Evolutionary conservation across 2,888 invertebrate genomes (phyloP).

Genomic region (Rotaria sp.): DNA sequence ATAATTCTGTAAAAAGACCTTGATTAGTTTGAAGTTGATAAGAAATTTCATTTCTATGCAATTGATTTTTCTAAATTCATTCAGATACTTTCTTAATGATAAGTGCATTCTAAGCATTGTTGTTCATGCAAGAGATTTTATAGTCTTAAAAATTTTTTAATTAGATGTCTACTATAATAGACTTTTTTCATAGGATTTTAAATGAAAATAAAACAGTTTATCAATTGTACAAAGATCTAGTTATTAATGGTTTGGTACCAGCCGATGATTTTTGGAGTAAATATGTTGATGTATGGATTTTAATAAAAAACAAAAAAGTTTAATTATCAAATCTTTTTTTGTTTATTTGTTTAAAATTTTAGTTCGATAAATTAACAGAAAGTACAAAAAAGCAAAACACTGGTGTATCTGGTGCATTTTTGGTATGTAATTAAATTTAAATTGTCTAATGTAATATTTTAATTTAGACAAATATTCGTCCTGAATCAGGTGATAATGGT

Average conservation of each 20-base stretch:
- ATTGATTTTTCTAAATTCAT: no score
- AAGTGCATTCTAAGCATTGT: no score
- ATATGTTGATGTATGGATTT: slow-evolving; percentile 39
- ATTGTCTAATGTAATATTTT: slow-evolving; percentile 26
- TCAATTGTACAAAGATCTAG: slow-evolving; percentile 90
- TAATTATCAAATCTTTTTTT: not conserved
- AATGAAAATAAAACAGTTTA: slow-evolving; percentile 80
- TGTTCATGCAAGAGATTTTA: no score
- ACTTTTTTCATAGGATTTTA: slow-evolving; percentile 64
- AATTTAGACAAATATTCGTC: slow-evolving; percentile 76
- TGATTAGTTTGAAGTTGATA: no score
- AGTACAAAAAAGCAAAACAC: slow-evolving; percentile 60
- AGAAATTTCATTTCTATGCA: no score
- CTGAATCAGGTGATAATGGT: slow-evolving; percentile 90
- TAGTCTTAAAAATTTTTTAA: no score
- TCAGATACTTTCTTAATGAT: no score
- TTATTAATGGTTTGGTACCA: slow-evolving; percentile 85
- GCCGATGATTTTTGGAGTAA: slow-evolving; percentile 92
- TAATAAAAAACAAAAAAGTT: not conserved
- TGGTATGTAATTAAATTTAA: slow-evolving; percentile 46
- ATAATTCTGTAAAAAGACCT: no score
- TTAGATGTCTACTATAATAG: no score
- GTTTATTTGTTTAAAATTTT: not conserved
- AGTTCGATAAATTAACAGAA: slow-evolving; percentile 38
- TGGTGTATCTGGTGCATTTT: slow-evolving; percentile 67